These are phyloP conservation scores for Galleria mellonella DNA, from an alignment of 1,140 invertebrate genomes.

Conservation along the genomic window DNA sequence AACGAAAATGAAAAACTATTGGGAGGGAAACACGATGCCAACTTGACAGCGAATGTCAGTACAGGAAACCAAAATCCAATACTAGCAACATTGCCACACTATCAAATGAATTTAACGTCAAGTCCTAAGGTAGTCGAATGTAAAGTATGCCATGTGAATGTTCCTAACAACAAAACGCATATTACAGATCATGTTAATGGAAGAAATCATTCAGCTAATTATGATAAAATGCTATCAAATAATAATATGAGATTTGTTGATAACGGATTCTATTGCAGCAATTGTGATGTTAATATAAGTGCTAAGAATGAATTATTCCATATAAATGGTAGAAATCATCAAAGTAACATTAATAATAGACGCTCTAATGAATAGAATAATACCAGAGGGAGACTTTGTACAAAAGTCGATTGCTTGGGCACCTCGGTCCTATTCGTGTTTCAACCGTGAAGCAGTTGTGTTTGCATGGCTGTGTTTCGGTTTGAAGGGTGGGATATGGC, in stretches of 20 bases:
- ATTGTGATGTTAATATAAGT: slow-evolving; percentile 8
- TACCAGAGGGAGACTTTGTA: too few relatives aligned
- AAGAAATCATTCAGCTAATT: neutral
- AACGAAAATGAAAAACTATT: too few relatives aligned
- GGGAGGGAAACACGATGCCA: too few relatives aligned
- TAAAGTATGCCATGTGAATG: neutral
- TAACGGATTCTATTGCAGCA: slow-evolving; percentile 10
- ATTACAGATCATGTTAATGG: neutral
- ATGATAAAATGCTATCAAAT: neutral
- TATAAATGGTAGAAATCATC: slow-evolving; percentile 7
- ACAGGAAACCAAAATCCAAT: too few relatives aligned
- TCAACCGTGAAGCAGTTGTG: too few relatives aligned
- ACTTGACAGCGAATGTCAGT: too few relatives aligned
- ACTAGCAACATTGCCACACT: neutral
- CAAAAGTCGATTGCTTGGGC: too few relatives aligned
- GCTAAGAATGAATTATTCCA: slow-evolving; percentile 8
- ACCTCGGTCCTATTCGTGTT: too few relatives aligned
- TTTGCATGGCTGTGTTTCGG: too few relatives aligned
- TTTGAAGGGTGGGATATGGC: too few relatives aligned
- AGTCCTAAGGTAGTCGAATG: neutral
- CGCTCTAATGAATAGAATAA: neutral
- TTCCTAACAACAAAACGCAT: neutral
- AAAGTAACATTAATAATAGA: slow-evolving; percentile 2
- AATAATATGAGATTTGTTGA: neutral
- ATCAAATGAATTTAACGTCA: neutral